These are phyloP conservation scores for Turdus rufiventris DNA, from an alignment of 2,113 vertebrate genomes.

Conservation along the genomic window DNA sequence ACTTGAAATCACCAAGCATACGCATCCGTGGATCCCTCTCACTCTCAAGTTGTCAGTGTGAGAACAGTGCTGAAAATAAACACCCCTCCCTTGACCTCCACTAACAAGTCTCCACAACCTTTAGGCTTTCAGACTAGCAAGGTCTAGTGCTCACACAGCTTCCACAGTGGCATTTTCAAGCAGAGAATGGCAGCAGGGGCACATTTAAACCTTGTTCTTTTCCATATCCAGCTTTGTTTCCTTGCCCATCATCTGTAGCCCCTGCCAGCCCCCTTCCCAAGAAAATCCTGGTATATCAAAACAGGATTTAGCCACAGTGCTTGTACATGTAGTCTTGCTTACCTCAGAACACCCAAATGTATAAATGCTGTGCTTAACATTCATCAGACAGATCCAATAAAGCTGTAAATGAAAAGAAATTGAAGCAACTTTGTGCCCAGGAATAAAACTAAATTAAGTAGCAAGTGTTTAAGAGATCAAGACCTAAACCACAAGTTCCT, in stretches of 20 bases:
- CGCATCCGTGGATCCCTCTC: neutral
- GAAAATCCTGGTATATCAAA: neutral
- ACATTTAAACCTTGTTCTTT: constrained; percentile 4
- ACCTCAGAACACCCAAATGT: neutral
- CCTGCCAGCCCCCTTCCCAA: neutral
- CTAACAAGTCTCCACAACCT: neutral
- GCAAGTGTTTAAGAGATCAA: neutral
- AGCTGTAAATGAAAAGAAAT: neutral
- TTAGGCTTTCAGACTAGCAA: constrained; percentile 35
- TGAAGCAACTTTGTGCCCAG: neutral
- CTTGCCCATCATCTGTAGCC: neutral
- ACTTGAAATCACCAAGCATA: neutral
- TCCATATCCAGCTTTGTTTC: neutral
- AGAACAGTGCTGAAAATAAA: constrained; percentile 59
- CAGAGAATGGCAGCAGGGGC: neutral
- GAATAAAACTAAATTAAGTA: constrained; percentile 22
- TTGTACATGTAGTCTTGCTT: neutral
- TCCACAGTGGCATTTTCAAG: constrained; percentile 2
- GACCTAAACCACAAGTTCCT: neutral
- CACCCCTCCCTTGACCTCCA: neutral
- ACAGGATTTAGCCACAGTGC: neutral
- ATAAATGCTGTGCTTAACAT: neutral
- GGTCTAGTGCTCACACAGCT: neutral
- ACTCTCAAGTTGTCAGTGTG: constrained; percentile 12
- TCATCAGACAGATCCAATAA: neutral